Evolutionary conservation across 1,140 invertebrate genomes (phyloP).

Genomic region (Leguminivora glycinivorella): DNA sequence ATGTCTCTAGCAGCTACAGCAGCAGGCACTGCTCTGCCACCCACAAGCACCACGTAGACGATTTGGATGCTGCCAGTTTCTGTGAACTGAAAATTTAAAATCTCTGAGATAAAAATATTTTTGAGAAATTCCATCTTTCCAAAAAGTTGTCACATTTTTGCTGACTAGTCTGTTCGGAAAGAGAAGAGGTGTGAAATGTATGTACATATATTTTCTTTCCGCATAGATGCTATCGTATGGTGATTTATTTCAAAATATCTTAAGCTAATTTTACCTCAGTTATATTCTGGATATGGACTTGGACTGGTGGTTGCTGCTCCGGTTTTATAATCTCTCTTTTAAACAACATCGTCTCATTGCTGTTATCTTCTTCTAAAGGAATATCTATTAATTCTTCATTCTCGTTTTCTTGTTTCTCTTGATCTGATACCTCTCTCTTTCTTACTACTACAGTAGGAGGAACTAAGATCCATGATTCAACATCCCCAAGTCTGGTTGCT

Average conservation of each 20-base stretch:
- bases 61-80: slow-evolving; percentile 77
- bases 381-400: slow-evolving; percentile 65
- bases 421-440: slow-evolving; percentile 57
- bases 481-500: slow-evolving; percentile 52
- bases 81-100: slow-evolving; percentile 47
- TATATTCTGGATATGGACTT: slow-evolving; percentile 77
- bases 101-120: not conserved
- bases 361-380: slow-evolving; percentile 59
- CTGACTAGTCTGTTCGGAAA: too few species aligned
- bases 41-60: slow-evolving; percentile 88
- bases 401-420: slow-evolving; percentile 40
- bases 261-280: slow-evolving; percentile 60
- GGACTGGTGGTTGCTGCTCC: slow-evolving; percentile 73
- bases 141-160: too few species aligned
- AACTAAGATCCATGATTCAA: slow-evolving; percentile 64
- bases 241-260: not conserved
- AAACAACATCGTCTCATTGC: slow-evolving; percentile 61
- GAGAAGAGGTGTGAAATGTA: too few species aligned
- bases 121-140: not conserved
- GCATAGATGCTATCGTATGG: too few species aligned
- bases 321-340: slow-evolving; percentile 74
- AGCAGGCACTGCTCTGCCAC: slow-evolving; percentile 87
- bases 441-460: slow-evolving; percentile 55
- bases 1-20: slow-evolving; percentile 89
- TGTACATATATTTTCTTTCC: too few species aligned